A percentile compares a stretch with the other conserved stretches of the same genome.
Evolutionary conservation across 2,797 vertebrate species (phyloP).

Genomic region (Cossypha dichroa): DNA sequence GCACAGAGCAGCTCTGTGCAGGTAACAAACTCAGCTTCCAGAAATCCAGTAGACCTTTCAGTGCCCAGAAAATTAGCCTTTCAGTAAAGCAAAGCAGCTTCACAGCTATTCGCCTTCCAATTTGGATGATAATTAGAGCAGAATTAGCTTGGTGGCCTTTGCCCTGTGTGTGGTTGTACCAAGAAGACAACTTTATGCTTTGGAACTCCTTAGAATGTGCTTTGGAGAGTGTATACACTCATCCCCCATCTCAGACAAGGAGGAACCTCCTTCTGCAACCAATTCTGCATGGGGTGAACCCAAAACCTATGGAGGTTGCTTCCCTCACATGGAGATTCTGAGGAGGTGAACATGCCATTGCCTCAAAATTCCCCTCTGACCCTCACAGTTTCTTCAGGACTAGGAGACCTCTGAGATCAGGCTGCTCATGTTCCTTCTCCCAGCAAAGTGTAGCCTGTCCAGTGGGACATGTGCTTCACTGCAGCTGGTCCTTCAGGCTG

Average conservation of each 20-base stretch:
- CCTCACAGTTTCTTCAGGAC: not conserved
- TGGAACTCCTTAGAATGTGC: not conserved
- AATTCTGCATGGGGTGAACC: not conserved
- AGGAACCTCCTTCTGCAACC: not conserved
- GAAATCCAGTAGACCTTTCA: not conserved
- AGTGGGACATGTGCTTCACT: not conserved
- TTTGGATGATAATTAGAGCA: not conserved
- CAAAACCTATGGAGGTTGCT: not conserved
- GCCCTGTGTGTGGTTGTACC: not conserved
- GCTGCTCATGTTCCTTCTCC: not conserved
- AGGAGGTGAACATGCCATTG: not conserved
- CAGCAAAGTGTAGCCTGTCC: not conserved
- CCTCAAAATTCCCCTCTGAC: not conserved
- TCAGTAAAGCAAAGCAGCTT: not conserved
- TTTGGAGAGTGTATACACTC: not conserved
- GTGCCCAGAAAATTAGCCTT: not conserved
- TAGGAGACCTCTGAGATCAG: not conserved
- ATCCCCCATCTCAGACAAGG: not conserved
- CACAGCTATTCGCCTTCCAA: not conserved
- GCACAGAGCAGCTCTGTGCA: not conserved
- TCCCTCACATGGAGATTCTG: not conserved
- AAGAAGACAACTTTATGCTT: not conserved
- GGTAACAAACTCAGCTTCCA: not conserved
- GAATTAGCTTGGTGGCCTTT: not conserved
- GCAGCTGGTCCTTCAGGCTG: not conserved